Evolutionary conservation across 2,113 vertebrate species (phyloP), one percentile per base, ranked within the genome.

Genomic region (Salvelinus namaycush): DNA sequence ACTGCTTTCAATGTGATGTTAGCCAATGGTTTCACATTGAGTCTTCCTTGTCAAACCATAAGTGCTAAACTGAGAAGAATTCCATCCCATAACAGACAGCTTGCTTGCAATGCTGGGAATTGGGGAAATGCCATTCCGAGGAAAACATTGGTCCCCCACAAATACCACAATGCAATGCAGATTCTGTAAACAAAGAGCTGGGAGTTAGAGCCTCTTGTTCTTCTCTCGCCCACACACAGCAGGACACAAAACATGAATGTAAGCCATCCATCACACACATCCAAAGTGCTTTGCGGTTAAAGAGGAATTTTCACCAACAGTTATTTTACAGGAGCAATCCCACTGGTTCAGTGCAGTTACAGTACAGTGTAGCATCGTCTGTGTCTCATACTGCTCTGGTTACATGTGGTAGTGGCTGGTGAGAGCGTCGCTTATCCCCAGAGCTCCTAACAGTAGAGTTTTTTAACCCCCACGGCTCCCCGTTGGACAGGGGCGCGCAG

Each of bases 401-500:
- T 44, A 44, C 39, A 44, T 44, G 39, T 44, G 9, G 39, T 44
- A 44, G 59, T 62, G 51, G 16, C 51, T 54, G 51, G 16, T 54
- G 51, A 54, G 51, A 54, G 51, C 51, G 1, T 62, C 1, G n/a
- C 18, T 5, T 22, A 62, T 62, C n/a, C 59, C 59, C n/a, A 62
- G 59, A 62, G n/a, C 8, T 11, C 18, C n/a, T 22, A 22, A 62
- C 59, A 62, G n/a, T 16, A 62, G 8, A 8, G 59, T 2, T 9
- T 22, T 22, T 14, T 60, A 9, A 9, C 20, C 59, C 59, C 59
- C 59, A 2, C 51, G 3, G n/a, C n/a, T 24, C 59, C 51, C 75
- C 79, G 86, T 76, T 82, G 88, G 62, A 77, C 59, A 75, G 89
- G 91, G 92, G 92, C 90, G 91, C 68, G 14, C 29, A 14, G 81